Evolutionary conservation across 2,113 vertebrate species (phyloP).

Genomic region (Phaethornis superciliosus): DNA sequence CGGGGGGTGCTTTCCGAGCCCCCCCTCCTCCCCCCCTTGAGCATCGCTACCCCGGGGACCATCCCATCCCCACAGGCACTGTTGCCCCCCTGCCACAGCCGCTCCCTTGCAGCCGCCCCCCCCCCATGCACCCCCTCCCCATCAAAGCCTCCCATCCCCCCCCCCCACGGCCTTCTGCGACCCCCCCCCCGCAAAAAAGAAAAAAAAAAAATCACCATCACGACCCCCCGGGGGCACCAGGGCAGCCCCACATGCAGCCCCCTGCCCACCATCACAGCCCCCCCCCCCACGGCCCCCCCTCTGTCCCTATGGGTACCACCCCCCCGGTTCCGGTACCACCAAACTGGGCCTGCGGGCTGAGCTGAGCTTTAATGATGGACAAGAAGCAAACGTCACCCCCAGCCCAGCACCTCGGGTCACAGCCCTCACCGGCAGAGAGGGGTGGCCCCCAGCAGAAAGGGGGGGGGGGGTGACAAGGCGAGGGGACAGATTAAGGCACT

Average conservation of each 20-base stretch:
- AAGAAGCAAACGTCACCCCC: neutral
- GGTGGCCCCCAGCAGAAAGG: too few relatives aligned
- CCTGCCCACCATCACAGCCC: rapidly evolving
- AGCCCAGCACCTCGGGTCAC: neutral
- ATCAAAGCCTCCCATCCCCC: too few relatives aligned
- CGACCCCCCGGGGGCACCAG: neutral
- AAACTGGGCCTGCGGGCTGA: neutral
- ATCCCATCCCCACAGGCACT: too few relatives aligned
- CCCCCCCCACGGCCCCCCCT: neutral
- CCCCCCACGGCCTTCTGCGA: rapidly evolving
- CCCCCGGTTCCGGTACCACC: neutral
- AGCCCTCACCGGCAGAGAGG: neutral
- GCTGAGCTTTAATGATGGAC: conserved; percentile 2
- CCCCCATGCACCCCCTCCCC: neutral
- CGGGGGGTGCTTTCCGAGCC: too few relatives aligned
- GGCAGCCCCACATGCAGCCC: neutral
- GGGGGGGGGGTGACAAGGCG: neutral
- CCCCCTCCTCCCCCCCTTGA: too few relatives aligned
- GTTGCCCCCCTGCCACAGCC: neutral
- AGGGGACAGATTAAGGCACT: neutral
- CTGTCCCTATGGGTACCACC: neutral
- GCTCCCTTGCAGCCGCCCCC: rapidly evolving
- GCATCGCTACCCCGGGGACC: neutral
- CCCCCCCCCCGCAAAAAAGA: too few relatives aligned
- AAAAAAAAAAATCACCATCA: too few relatives aligned